Conservation (phyloP, 2,888 invertebrate genomes). For the Gryllus longicercus region DNA sequence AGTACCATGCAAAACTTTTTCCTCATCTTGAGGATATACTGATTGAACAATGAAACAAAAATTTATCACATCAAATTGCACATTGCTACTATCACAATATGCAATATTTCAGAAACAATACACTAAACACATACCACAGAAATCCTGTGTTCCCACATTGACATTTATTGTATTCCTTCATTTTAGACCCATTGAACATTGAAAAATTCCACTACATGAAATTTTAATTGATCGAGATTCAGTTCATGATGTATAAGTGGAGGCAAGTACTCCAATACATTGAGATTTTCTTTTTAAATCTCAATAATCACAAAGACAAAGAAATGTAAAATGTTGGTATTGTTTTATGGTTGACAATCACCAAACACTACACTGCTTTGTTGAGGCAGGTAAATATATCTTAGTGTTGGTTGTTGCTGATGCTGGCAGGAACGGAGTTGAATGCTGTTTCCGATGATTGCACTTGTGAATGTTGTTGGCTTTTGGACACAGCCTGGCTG, state of each 20-base stretch:
- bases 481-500: constrained; percentile 5
- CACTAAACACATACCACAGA: background rate
- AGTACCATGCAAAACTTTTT: background rate
- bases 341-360: background rate
- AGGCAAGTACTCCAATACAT: background rate
- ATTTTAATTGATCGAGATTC: background rate
- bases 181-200: background rate
- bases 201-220: background rate
- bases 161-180: background rate
- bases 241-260: background rate
- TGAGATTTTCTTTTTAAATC: background rate
- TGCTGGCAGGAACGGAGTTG: background rate
- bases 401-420: background rate
- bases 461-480: background rate
- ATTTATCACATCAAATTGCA: background rate
- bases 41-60: background rate
- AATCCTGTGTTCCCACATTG: background rate
- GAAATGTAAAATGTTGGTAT: background rate
- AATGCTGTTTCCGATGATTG: background rate
- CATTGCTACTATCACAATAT: background rate
- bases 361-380: background rate
- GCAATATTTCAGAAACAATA: background rate
- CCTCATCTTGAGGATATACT: background rate
- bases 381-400: background rate
- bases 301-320: background rate